phyloP scores from a whole-genome alignment of 2,113 vertebrate species.

The Barnardius zonarius region DNA sequence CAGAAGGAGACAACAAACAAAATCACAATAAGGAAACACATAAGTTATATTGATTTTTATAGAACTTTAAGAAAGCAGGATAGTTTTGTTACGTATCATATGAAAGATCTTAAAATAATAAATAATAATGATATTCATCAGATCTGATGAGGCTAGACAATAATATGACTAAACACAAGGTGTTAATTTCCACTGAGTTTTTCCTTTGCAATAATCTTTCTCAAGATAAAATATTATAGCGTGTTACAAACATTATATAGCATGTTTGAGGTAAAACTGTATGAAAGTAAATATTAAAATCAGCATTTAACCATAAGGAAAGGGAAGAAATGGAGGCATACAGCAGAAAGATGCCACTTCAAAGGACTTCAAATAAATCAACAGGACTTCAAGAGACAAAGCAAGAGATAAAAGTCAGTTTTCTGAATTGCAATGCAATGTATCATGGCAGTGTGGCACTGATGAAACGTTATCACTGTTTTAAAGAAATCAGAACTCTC shows the following conservation, averaged over 20 bases:
- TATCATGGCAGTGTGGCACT: not conserved
- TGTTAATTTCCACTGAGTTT: not conserved
- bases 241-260: not conserved
- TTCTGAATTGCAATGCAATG: not conserved
- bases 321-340: not conserved
- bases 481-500: slow-evolving; percentile 42
- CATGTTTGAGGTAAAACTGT: not conserved
- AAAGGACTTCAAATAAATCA: not conserved
- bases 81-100: not conserved
- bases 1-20: not conserved
- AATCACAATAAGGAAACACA: not conserved
- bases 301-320: not conserved
- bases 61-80: not conserved
- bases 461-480: not conserved
- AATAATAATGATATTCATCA: not conserved
- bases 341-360: not conserved
- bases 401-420: not conserved
- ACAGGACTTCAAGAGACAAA: not conserved
- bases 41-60: not conserved
- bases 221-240: not conserved
- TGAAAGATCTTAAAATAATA: not conserved
- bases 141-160: not conserved
- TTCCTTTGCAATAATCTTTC: not conserved
- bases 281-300: not conserved
- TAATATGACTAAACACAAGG: not conserved